Evolutionary conservation across 2,797 vertebrate species (phyloP).

Genomic region (Limnodromus scolopaceus): DNA sequence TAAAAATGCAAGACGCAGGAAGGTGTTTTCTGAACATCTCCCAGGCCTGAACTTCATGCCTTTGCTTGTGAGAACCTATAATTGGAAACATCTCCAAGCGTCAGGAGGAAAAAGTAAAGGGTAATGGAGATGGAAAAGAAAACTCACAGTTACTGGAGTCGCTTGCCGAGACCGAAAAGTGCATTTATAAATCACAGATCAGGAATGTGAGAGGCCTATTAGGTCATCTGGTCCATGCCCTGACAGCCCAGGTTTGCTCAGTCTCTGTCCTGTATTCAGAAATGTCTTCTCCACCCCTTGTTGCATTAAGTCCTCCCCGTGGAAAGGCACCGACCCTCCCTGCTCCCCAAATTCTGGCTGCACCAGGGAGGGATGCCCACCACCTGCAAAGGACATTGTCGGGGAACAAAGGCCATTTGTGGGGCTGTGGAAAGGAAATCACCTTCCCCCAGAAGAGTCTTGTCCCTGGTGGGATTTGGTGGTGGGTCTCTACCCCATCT

Average conservation of each 20-base stretch:
- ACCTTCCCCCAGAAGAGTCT: background rate
- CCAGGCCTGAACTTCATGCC: background rate
- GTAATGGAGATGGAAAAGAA: slow-evolving; percentile 50
- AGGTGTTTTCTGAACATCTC: slow-evolving; percentile 43
- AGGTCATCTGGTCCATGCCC: background rate
- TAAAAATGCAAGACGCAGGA: background rate
- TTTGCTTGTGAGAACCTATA: slow-evolving; percentile 40
- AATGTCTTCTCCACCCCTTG: background rate
- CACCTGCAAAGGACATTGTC: background rate
- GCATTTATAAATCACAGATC: slow-evolving; percentile 22
- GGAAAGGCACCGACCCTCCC: background rate
- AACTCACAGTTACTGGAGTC: slow-evolving; percentile 21
- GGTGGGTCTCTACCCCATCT: background rate
- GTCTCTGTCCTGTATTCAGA: background rate
- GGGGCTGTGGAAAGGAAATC: background rate
- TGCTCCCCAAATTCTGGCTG: background rate
- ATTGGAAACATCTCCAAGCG: slow-evolving; percentile 25
- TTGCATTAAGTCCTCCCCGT: rapidly evolving
- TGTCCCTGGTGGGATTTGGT: background rate
- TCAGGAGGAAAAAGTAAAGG: background rate
- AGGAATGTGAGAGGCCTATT: background rate
- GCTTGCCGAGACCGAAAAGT: background rate
- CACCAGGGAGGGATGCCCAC: background rate
- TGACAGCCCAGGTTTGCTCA: background rate
- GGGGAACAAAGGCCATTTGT: background rate